A percentile compares a stretch with the other conserved stretches of the same genome.
Evolutionary conservation across 2,113 vertebrate genomes (phyloP).

Genomic region (Heterocephalus glaber): DNA sequence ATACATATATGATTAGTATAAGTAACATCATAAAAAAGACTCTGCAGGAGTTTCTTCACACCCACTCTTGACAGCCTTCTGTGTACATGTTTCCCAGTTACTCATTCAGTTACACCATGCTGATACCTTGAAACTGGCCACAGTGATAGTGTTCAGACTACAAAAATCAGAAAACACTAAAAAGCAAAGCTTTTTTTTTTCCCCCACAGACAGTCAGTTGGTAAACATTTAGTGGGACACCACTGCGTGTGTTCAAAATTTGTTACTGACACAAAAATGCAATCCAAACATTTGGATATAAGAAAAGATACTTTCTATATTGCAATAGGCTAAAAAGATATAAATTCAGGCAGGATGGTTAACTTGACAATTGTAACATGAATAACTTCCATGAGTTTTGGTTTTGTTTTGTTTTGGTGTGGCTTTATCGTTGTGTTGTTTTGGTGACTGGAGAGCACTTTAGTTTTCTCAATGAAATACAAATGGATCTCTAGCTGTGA

Average conservation of each 20-base stretch:
- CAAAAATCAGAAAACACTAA: neutral
- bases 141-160: neutral
- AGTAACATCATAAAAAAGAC: neutral
- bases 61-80: neutral
- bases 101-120: neutral
- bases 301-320: neutral
- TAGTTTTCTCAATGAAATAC: neutral
- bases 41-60: neutral
- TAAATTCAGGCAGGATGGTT: neutral
- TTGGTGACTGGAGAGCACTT: neutral
- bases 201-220: neutral
- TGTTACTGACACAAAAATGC: neutral
- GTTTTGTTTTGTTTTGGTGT: neutral
- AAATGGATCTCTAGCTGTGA: neutral
- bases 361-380: neutral
- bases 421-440: neutral
- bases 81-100: neutral
- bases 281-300: neutral
- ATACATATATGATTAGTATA: neutral
- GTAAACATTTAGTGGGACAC: neutral
- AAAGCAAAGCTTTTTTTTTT: neutral
- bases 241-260: neutral
- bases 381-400: neutral
- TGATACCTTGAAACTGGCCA: neutral
- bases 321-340: neutral